Conservation (phyloP, 2,113 vertebrate species). For the Pelodiscus sinensis region DNA sequence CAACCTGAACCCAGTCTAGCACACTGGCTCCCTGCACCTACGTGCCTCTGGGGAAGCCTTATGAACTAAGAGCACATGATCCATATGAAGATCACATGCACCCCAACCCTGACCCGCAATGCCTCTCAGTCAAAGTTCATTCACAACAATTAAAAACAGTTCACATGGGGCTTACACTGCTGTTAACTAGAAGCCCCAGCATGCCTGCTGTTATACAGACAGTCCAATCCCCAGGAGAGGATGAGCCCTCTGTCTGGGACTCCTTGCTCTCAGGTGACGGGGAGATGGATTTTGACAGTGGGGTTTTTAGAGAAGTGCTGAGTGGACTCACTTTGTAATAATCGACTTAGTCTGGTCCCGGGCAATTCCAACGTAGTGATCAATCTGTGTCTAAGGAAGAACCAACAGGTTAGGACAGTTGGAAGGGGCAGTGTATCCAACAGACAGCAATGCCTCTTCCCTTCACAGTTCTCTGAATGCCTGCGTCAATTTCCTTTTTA, state of each 20-base stretch:
- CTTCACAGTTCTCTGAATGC: neutral
- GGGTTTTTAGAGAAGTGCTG: too few species aligned
- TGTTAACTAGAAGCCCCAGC: neutral
- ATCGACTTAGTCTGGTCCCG: constrained; percentile 85
- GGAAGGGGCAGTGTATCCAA: neutral
- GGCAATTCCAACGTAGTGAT: constrained; percentile 85
- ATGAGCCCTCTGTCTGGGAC: neutral
- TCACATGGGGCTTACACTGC: neutral
- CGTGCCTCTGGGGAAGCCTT: neutral
- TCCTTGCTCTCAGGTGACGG: neutral
- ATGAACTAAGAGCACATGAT: neutral
- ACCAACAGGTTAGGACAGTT: neutral
- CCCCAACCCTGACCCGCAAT: neutral
- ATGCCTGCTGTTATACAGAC: neutral
- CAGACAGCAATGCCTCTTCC: neutral
- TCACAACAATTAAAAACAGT: neutral
- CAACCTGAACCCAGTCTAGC: too few species aligned
- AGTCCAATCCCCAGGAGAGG: neutral
- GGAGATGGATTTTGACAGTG: neutral
- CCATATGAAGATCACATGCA: neutral
- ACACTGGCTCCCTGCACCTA: neutral
- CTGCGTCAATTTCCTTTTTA: neutral
- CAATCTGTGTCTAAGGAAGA: constrained; percentile 87
- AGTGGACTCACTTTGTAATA: constrained; percentile 86
- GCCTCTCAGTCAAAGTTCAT: neutral